Conservation (phyloP, 2,888 invertebrate species). For the Euplagia quadripunctaria region DNA sequence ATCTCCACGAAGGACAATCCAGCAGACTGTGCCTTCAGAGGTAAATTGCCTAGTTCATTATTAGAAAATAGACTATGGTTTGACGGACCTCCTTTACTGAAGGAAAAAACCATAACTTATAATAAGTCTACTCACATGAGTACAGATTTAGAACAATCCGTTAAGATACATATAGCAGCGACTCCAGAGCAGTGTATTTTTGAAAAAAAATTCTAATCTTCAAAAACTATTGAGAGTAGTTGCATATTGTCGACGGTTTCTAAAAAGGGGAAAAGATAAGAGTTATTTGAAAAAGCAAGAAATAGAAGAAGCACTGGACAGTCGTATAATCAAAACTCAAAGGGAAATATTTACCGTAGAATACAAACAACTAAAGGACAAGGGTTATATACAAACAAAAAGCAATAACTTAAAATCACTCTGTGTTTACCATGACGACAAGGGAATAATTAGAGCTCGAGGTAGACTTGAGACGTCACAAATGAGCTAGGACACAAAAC, state of each 20-base stretch:
- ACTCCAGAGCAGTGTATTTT: conserved; percentile 2
- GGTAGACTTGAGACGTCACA: too few relatives aligned
- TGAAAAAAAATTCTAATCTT: conserved; percentile 4
- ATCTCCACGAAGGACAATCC: background rate
- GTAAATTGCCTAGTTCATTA: conserved; percentile 13
- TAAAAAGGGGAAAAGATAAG: background rate
- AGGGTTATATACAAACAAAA: too few relatives aligned
- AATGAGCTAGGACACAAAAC: too few relatives aligned
- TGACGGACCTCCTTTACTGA: conserved; percentile 19
- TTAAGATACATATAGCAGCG: background rate
- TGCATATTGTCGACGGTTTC: conserved; percentile 1
- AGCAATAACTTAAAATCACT: too few relatives aligned
- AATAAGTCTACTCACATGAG: conserved; percentile 5
- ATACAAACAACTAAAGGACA: too few relatives aligned
- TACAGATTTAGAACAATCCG: conserved; percentile 10
- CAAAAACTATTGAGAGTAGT: background rate
- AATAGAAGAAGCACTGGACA: too few relatives aligned
- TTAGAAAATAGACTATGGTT: conserved; percentile 17
- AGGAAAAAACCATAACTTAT: conserved; percentile 1
- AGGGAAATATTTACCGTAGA: too few relatives aligned
- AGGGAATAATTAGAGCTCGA: too few relatives aligned
- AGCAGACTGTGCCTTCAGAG: conserved; percentile 20
- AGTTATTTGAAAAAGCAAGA: conserved; percentile 5
- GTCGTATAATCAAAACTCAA: too few relatives aligned
- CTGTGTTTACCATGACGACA: too few relatives aligned